phyloP scores from a whole-genome alignment of 2,113 vertebrate species.

The Neolamprologus sp. region DNA sequence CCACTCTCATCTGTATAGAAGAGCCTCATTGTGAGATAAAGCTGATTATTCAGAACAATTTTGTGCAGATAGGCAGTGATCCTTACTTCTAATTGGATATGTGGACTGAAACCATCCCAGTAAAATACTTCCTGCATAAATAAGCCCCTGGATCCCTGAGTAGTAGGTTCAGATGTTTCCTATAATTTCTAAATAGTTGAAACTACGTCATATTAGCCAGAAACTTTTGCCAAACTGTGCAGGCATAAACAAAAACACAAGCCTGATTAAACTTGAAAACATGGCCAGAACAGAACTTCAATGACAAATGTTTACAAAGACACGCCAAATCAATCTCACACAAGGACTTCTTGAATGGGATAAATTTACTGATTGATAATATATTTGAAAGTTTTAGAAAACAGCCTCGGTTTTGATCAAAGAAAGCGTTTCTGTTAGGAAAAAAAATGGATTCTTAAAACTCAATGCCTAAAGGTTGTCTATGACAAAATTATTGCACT shows the following conservation, averaged over 20 bases:
- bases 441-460: not conserved
- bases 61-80: not conserved
- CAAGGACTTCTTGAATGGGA: not conserved
- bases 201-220: not conserved
- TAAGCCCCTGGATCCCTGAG: not conserved
- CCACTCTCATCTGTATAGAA: not conserved
- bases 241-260: not conserved
- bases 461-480: not conserved
- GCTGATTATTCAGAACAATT: not conserved
- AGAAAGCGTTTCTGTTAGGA: not conserved
- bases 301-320: not conserved
- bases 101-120: not conserved
- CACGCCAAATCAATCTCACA: not conserved
- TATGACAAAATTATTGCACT: constrained; percentile 31
- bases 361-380: not conserved
- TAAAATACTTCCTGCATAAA: not conserved
- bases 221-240: not conserved
- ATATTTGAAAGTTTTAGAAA: not conserved
- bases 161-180: not conserved
- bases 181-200: not conserved
- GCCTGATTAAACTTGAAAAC: not conserved
- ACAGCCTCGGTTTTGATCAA: not conserved
- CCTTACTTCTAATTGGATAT: not conserved
- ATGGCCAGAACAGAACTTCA: not conserved
- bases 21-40: not conserved